Conservation (phyloP, 2,888 invertebrate species). For the Drosophila pegasa region DNA sequence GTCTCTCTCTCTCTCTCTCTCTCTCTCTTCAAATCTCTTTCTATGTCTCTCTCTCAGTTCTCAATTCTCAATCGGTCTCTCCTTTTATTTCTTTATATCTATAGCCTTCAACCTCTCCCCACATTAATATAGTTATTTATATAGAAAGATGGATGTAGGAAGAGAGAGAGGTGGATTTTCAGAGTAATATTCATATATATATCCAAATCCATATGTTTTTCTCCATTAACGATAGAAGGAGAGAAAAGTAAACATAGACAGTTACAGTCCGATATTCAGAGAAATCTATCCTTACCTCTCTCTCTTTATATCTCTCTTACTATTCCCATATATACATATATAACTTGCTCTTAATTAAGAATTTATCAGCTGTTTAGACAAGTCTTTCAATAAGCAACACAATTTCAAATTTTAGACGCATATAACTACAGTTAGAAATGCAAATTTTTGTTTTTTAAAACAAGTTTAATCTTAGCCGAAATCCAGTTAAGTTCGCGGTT, state of each 20-base stretch:
- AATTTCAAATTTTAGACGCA: background rate
- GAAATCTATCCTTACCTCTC: too few species aligned
- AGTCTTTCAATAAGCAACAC: too few species aligned
- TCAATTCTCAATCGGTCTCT: background rate
- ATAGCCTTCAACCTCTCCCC: too few species aligned
- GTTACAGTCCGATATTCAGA: too few species aligned
- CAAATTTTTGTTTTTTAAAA: background rate
- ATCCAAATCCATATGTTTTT: too few species aligned
- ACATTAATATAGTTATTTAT: too few species aligned
- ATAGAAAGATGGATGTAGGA: too few species aligned
- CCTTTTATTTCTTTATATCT: background rate
- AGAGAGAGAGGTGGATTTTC: too few species aligned
- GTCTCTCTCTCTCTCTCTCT: background rate
- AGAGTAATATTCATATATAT: too few species aligned
- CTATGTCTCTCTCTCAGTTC: background rate
- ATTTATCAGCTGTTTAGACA: slow-evolving; percentile 1
- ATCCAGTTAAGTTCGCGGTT: background rate
- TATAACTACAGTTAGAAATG: too few species aligned
- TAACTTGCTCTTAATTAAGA: slow-evolving; percentile 33
- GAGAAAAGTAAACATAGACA: too few species aligned
- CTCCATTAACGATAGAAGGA: too few species aligned
- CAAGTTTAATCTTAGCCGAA: background rate
- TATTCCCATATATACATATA: background rate
- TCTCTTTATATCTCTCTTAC: background rate
- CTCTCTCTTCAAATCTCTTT: background rate